Conservation (phyloP, 92 coral and sea anemone genomes). For the Phenganax marumi region DNA sequence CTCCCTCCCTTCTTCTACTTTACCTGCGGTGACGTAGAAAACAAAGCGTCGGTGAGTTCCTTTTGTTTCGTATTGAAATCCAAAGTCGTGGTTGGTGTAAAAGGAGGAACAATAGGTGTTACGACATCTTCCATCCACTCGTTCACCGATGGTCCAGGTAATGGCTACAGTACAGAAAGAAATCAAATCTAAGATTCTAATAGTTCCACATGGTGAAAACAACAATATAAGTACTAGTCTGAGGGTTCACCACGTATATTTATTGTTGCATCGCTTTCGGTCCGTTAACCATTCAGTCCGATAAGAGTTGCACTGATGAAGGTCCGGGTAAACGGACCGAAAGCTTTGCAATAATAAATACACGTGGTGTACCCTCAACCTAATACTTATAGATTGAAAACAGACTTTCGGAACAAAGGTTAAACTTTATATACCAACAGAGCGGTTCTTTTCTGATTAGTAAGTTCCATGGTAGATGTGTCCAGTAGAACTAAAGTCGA, state of each 20-base stretch:
- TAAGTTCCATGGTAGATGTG: constrained; percentile 4
- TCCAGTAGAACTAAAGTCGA: constrained; percentile 9
- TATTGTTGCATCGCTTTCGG: not conserved
- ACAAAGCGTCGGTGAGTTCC: constrained; percentile 4
- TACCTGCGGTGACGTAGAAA: constrained; percentile 43
- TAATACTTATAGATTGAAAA: too few relatives aligned
- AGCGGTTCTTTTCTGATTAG: constrained; percentile 19
- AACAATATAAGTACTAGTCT: too few relatives aligned
- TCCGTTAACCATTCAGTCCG: too few relatives aligned
- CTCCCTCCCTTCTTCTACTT: too few relatives aligned
- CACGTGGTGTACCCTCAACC: too few relatives aligned
- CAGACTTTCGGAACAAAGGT: not conserved
- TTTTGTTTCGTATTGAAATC: constrained; percentile 72
- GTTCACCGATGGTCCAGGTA: constrained; percentile 66
- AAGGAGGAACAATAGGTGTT: constrained; percentile 81
- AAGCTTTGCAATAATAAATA: too few relatives aligned
- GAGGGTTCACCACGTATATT: too few relatives aligned
- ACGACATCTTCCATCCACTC: constrained; percentile 77
- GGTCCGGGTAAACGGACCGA: too few relatives aligned
- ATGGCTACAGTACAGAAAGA: not conserved
- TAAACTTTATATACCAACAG: constrained; percentile 18
- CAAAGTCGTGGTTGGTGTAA: constrained; percentile 74
- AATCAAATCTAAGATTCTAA: not conserved
- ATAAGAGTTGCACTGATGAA: too few relatives aligned
- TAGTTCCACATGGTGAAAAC: too few relatives aligned